Conservation (phyloP, 2,113 vertebrate genomes). For the Cromileptes altivelis region DNA sequence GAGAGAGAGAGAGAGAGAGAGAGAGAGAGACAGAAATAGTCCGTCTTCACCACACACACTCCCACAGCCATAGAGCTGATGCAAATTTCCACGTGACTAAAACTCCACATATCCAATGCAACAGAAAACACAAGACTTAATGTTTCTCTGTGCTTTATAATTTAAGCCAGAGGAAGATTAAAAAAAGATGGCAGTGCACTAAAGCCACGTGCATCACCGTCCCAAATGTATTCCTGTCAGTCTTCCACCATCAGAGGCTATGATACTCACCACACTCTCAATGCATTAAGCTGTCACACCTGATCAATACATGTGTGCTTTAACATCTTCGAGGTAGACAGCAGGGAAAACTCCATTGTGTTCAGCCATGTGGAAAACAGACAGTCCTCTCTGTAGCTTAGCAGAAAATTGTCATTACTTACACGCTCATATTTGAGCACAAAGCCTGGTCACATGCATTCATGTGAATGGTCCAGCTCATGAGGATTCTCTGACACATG, state of each 20-base stretch:
- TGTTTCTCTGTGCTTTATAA: not conserved
- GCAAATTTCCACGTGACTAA: constrained; percentile 38
- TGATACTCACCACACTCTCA: not conserved
- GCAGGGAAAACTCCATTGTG: not conserved
- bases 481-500: constrained; percentile 1
- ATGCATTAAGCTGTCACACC: constrained; percentile 42
- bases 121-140: constrained; percentile 16
- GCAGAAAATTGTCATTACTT: constrained; percentile 29
- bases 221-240: constrained; percentile 4
- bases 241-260: constrained; percentile 4
- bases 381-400: constrained; percentile 11
- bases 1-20: constrained; percentile 22
- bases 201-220: not conserved
- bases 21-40: constrained; percentile 36
- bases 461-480: not conserved
- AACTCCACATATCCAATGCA: constrained; percentile 25
- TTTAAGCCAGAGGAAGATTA: not conserved
- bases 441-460: constrained; percentile 35
- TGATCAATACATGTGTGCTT: constrained; percentile 40
- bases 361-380: constrained; percentile 9
- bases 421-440: not conserved
- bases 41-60: constrained; percentile 24
- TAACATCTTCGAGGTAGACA: constrained; percentile 7
- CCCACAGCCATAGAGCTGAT: constrained; percentile 50
- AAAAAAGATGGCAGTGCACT: not conserved